phyloP scores from a whole-genome alignment of 2,888 invertebrate species.

The Amiota minor region DNA sequence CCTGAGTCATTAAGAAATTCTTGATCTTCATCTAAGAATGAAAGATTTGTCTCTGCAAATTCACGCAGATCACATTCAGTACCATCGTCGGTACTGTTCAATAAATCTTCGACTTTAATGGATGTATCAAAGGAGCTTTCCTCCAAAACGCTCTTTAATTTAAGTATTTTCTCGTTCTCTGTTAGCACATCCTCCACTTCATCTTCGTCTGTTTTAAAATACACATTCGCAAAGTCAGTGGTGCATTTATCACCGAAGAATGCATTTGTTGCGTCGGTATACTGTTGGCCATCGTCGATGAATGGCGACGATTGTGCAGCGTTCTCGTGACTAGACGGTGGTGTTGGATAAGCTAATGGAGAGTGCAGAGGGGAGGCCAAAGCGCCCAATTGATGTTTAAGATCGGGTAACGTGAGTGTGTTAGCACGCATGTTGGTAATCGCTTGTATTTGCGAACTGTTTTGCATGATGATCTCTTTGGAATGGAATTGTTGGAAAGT shows the following conservation, averaged over 20 bases:
- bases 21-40: slow-evolving; percentile 73
- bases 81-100: slow-evolving; percentile 68
- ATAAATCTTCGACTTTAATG: slow-evolving; percentile 71
- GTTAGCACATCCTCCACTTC: slow-evolving; percentile 54
- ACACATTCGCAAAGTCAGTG: slow-evolving; percentile 64
- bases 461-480: slow-evolving; percentile 74
- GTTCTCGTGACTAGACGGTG: slow-evolving; percentile 90
- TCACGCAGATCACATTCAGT: slow-evolving; percentile 71
- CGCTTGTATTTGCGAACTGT: slow-evolving; percentile 68
- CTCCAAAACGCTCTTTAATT: slow-evolving; percentile 71
- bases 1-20: slow-evolving; percentile 78
- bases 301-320: slow-evolving; percentile 73
- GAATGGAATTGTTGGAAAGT: slow-evolving; percentile 88
- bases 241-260: slow-evolving; percentile 71
- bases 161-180: slow-evolving; percentile 72
- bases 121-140: slow-evolving; percentile 69
- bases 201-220: slow-evolving; percentile 64
- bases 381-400: slow-evolving; percentile 61
- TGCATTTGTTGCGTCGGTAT: slow-evolving; percentile 69
- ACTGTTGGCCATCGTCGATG: slow-evolving; percentile 70
- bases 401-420: slow-evolving; percentile 68
- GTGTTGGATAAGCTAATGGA: slow-evolving; percentile 87
- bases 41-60: slow-evolving; percentile 72
- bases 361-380: slow-evolving; percentile 79
- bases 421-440: slow-evolving; percentile 71